These are phyloP conservation scores for human DNA, from an alignment of 2,113 vertebrate genomes.

Conservation along the genomic window DNA sequence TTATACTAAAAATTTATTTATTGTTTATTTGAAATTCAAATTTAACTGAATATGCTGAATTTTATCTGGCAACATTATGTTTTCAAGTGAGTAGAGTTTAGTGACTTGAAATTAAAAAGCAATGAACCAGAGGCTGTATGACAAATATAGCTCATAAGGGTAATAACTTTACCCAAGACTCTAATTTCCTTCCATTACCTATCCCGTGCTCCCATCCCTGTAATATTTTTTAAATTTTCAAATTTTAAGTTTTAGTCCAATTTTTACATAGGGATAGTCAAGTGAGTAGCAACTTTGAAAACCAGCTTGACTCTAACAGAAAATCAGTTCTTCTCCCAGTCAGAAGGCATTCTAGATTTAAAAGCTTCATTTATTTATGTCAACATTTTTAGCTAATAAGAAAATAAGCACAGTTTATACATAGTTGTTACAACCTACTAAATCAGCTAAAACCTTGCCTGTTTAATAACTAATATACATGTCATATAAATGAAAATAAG, in stretches of 20 bases:
- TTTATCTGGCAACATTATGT: neutral
- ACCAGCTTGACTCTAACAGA: neutral
- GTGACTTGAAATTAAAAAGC: slow-evolving; percentile 19
- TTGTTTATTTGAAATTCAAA: neutral
- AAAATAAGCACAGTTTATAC: neutral
- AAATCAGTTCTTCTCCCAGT: neutral
- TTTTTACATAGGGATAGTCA: neutral
- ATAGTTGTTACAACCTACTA: neutral
- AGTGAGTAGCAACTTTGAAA: slow-evolving; percentile 10
- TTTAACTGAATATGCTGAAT: neutral
- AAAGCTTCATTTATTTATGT: neutral
- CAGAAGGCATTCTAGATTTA: neutral
- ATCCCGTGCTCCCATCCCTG: neutral
- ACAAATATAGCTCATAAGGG: neutral
- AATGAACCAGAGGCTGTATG: neutral
- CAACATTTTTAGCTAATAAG: neutral
- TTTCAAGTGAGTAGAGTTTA: neutral
- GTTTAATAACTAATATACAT: neutral
- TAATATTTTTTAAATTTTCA: neutral
- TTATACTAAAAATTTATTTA: neutral
- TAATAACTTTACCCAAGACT: neutral
- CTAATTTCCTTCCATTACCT: neutral
- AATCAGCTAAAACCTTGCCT: neutral
- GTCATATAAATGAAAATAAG: slow-evolving; percentile 1
- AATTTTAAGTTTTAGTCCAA: neutral